Conservation (phyloP, 2,888 invertebrate genomes). For the Colostygia pectinataria region DNA sequence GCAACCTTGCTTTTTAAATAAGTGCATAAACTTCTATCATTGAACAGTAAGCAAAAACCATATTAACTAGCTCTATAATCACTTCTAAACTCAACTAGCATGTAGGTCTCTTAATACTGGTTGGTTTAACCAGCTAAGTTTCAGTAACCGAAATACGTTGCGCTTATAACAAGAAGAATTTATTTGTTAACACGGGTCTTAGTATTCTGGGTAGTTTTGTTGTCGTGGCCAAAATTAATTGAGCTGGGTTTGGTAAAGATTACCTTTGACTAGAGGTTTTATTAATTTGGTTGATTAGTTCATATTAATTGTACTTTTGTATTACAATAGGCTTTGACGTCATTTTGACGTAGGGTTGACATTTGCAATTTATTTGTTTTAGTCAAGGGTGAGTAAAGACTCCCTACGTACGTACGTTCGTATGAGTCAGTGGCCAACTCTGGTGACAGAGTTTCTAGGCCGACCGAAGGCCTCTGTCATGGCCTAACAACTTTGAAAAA, state of each 20-base stretch:
- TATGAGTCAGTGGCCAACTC: no score
- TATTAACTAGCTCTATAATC: neutral
- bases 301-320: no score
- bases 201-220: slow-evolving; percentile 6
- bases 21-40: slow-evolving; percentile 35
- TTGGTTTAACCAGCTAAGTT: slow-evolving; percentile 2
- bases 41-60: slow-evolving; percentile 25
- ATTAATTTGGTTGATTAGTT: neutral
- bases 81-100: neutral
- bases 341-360: slow-evolving; percentile 16
- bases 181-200: slow-evolving; percentile 13
- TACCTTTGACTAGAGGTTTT: slow-evolving; percentile 9
- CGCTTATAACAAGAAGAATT: neutral
- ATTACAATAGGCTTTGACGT: slow-evolving; percentile 12
- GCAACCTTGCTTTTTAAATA: slow-evolving; percentile 53
- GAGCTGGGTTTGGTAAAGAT: slow-evolving; percentile 4
- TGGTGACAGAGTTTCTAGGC: no score
- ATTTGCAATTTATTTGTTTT: neutral
- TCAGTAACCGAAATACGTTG: neutral
- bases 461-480: no score
- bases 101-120: slow-evolving; percentile 1
- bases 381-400: neutral
- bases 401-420: no score
- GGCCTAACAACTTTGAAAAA: no score
- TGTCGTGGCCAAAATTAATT: slow-evolving; percentile 7